Conservation (phyloP, 2,888 invertebrate species). For the Venusia cambrica region DNA sequence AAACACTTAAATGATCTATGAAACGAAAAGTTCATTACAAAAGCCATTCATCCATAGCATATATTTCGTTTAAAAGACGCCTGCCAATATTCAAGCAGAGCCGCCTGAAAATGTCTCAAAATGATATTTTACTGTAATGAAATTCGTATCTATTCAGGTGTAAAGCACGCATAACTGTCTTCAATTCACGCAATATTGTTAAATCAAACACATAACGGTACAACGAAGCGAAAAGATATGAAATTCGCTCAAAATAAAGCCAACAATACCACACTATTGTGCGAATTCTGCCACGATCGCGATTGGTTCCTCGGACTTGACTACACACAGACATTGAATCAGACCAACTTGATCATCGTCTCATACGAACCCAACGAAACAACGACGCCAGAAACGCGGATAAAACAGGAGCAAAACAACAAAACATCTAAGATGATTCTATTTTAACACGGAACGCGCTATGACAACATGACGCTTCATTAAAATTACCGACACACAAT, state of each 20-base stretch:
- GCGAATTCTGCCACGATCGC: slow-evolving; percentile 40
- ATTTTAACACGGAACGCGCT: slow-evolving; percentile 19
- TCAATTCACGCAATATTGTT: slow-evolving; percentile 34
- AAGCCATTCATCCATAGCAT: slow-evolving; percentile 5
- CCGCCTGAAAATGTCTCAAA: slow-evolving; percentile 5
- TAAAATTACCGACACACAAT: slow-evolving; percentile 17
- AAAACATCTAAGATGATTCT: slow-evolving; percentile 7
- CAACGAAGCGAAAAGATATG: slow-evolving; percentile 44
- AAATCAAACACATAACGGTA: slow-evolving; percentile 38
- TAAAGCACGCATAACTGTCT: slow-evolving; percentile 19
- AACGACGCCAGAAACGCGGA: slow-evolving; percentile 1
- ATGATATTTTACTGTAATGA: slow-evolving; percentile 8
- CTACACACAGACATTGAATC: slow-evolving; percentile 19
- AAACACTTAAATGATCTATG: too few relatives aligned
- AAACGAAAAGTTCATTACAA: slow-evolving; percentile 8
- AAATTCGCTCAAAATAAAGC: slow-evolving; percentile 45
- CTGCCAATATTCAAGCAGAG: too few relatives aligned
- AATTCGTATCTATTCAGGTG: slow-evolving; percentile 19
- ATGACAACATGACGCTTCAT: slow-evolving; percentile 24
- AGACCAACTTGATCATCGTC: slow-evolving; percentile 1
- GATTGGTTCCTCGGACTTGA: slow-evolving; percentile 35
- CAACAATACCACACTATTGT: slow-evolving; percentile 36
- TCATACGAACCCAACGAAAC: slow-evolving; percentile 2
- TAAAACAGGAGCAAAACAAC: slow-evolving; percentile 3
- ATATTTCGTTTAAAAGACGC: slow-evolving; percentile 2